A percentile compares a stretch with the other conserved stretches of the same genome.
Evolutionary conservation across 92 coral and sea anemone genomes (phyloP).

Genomic region (Siderastrea radians): DNA sequence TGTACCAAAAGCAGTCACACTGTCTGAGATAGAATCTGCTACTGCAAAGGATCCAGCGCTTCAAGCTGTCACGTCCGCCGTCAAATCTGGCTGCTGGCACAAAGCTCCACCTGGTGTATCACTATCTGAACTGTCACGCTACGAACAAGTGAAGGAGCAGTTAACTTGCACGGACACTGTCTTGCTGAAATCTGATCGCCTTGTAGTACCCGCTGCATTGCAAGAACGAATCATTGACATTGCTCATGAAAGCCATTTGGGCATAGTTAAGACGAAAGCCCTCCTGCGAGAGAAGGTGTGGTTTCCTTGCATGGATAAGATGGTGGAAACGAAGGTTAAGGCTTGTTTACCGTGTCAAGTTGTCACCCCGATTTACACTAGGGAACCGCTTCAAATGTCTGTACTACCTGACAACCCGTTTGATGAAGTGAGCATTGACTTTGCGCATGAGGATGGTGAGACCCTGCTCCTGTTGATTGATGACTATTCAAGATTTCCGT

Average conservation of each 20-base stretch:
- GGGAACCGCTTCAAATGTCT: slow-evolving; percentile 59
- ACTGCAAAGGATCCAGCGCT: slow-evolving; percentile 52
- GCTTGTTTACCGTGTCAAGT: no score
- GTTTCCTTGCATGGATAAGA: neutral
- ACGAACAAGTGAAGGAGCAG: slow-evolving; percentile 31
- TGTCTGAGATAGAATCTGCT: slow-evolving; percentile 38
- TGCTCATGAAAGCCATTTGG: slow-evolving; percentile 73
- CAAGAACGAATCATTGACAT: slow-evolving; percentile 59
- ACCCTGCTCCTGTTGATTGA: slow-evolving; percentile 50
- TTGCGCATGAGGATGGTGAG: slow-evolving; percentile 51
- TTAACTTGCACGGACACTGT: slow-evolving; percentile 48
- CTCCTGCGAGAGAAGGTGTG: slow-evolving; percentile 43
- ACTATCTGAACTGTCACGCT: slow-evolving; percentile 22
- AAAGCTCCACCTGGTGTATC: slow-evolving; percentile 36
- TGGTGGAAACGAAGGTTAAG: neutral
- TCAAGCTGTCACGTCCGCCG: slow-evolving; percentile 41
- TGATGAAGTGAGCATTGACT: slow-evolving; percentile 66
- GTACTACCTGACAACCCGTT: slow-evolving; percentile 63
- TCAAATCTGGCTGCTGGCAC: slow-evolving; percentile 59
- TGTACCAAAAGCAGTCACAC: slow-evolving; percentile 37
- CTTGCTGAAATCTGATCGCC: slow-evolving; percentile 20
- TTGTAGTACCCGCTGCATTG: slow-evolving; percentile 41
- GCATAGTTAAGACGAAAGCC: slow-evolving; percentile 67
- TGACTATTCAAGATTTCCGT: slow-evolving; percentile 63
- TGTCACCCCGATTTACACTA: neutral